These are phyloP conservation scores for Coracopsis vasa DNA, from an alignment of 2,113 vertebrate species.

Conservation along the genomic window DNA sequence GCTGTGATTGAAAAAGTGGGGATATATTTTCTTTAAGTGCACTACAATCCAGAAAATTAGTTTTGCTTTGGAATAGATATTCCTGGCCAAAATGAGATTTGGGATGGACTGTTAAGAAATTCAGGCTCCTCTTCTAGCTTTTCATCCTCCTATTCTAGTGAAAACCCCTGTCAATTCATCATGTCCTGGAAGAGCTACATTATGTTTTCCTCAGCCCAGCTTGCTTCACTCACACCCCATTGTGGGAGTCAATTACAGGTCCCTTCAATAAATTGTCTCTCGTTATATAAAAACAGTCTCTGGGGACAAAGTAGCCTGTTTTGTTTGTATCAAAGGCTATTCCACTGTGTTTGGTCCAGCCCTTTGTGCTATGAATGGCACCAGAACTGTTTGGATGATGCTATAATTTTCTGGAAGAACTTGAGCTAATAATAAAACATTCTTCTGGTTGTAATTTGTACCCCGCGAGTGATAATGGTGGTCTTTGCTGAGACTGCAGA, in stretches of 20 bases:
- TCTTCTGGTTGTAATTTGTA: neutral
- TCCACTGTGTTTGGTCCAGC: neutral
- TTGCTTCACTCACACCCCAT: neutral
- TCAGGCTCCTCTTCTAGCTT: neutral
- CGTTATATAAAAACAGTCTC: neutral
- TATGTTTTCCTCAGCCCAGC: neutral
- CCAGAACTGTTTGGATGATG: neutral
- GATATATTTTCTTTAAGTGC: neutral
- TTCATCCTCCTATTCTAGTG: neutral
- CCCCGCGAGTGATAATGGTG: rapidly evolving
- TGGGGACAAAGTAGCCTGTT: neutral
- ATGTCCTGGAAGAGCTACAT: neutral
- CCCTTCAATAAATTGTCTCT: neutral
- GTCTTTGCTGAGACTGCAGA: neutral
- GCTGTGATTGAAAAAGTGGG: neutral
- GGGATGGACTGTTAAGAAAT: neutral
- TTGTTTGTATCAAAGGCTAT: rapidly evolving
- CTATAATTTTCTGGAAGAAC: neutral
- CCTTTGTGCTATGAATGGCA: neutral
- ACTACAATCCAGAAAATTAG: neutral
- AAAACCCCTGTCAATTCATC: neutral
- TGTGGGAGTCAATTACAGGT: neutral
- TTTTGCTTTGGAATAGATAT: neutral
- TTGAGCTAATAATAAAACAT: neutral
- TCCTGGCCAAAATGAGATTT: neutral